phyloP scores from a whole-genome alignment of 1,140 invertebrate species.

The Thaumetopoea pityocampa region DNA sequence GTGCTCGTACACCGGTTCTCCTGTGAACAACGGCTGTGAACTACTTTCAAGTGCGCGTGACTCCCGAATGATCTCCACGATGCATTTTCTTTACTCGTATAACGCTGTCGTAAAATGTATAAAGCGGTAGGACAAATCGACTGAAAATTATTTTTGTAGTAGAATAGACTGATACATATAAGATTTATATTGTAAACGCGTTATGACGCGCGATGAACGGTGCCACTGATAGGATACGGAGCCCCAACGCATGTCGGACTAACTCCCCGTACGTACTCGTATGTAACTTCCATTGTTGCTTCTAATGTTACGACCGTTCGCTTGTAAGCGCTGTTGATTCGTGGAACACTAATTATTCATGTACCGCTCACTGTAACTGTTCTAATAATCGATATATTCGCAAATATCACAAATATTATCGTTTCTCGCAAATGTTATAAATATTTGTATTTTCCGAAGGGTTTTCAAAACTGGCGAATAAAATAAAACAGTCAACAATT shows the following conservation, averaged over 20 bases:
- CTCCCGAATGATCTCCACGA: slow-evolving; percentile 54
- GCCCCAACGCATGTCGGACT: slow-evolving; percentile 45
- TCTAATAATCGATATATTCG: no score
- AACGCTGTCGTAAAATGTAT: slow-evolving; percentile 56
- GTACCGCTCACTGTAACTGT: not conserved
- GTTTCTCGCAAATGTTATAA: no score
- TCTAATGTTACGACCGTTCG: slow-evolving; percentile 22
- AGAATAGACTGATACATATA: slow-evolving; percentile 74
- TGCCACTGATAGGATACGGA: slow-evolving; percentile 73
- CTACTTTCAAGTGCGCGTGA: slow-evolving; percentile 49
- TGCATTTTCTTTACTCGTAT: slow-evolving; percentile 63
- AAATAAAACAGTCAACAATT: no score
- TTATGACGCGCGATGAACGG: slow-evolving; percentile 74
- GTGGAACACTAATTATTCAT: not conserved
- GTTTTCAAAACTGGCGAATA: no score
- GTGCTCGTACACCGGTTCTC: slow-evolving; percentile 4
- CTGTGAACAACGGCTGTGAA: slow-evolving; percentile 53
- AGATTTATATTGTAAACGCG: slow-evolving; percentile 58
- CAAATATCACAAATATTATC: no score
- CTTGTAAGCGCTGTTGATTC: slow-evolving; percentile 7
- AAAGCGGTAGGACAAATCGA: slow-evolving; percentile 66
- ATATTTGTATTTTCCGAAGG: no score
- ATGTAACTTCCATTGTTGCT: slow-evolving; percentile 72
- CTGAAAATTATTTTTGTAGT: slow-evolving; percentile 75
- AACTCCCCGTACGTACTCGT: slow-evolving; percentile 46